phyloP scores from a whole-genome alignment of 2,797 vertebrate species.

The Hapalemur alaotrensis region DNA sequence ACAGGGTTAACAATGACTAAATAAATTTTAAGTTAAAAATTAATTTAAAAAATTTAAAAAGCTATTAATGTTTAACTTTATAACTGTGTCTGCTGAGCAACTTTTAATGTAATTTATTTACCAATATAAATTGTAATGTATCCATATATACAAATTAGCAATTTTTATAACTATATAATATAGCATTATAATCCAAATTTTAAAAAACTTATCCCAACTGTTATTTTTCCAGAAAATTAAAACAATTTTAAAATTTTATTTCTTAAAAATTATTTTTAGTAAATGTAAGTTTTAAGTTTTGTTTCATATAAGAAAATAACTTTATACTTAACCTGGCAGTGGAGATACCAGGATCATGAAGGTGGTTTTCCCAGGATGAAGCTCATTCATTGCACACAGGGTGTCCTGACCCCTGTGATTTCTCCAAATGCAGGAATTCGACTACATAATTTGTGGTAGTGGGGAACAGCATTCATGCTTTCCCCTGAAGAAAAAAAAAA shows the following conservation, averaged over 20 bases:
- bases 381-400: too few relatives aligned
- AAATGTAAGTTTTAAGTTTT: neutral
- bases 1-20: neutral
- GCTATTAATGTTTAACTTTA: neutral
- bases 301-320: neutral
- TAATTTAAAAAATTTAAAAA: neutral
- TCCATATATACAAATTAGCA: neutral
- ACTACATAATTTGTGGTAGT: too few relatives aligned
- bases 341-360: too few relatives aligned
- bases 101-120: neutral
- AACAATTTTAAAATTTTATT: neutral
- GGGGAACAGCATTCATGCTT: too few relatives aligned
- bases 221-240: neutral
- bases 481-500: neutral
- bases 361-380: too few relatives aligned
- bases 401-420: too few relatives aligned
- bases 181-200: neutral
- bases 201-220: neutral
- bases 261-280: conserved; percentile 1
- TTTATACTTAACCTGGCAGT: neutral
- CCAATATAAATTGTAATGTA: neutral
- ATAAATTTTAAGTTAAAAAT: conserved; percentile 4
- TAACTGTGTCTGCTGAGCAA: neutral
- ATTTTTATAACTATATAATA: neutral
- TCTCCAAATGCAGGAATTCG: too few relatives aligned